These are phyloP conservation scores for Polietes domitor DNA, from an alignment of 2,888 invertebrate genomes.

Conservation along the genomic window DNA sequence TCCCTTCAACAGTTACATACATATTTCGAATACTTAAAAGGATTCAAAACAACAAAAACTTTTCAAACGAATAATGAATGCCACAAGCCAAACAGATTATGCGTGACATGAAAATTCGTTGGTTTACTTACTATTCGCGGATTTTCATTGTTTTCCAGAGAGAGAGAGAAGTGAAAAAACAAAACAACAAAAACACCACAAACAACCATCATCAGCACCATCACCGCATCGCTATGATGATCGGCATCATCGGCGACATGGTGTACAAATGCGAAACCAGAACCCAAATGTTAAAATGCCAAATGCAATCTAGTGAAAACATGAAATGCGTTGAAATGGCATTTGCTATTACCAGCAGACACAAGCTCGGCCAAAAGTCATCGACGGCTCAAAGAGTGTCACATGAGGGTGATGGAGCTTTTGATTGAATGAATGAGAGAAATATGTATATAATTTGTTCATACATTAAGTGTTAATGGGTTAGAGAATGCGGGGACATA, in stretches of 20 bases:
- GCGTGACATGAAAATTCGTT: constrained; percentile 39
- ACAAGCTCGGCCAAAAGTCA: neutral
- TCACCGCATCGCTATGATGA: neutral
- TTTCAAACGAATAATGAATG: no score
- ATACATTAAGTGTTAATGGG: no score
- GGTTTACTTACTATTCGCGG: constrained; percentile 31
- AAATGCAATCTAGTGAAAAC: constrained; percentile 61
- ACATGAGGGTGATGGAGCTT: neutral
- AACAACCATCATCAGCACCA: constrained; percentile 18
- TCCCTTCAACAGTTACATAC: no score
- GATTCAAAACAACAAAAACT: no score
- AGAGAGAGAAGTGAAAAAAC: no score
- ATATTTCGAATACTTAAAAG: no score
- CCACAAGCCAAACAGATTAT: constrained; percentile 34
- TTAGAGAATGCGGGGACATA: no score
- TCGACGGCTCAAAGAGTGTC: neutral
- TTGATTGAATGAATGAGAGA: neutral
- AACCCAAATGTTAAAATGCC: constrained; percentile 41
- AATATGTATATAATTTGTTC: no score
- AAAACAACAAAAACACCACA: constrained; percentile 28
- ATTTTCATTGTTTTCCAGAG: constrained; percentile 43
- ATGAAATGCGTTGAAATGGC: constrained; percentile 54
- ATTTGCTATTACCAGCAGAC: constrained; percentile 12
- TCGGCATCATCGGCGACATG: neutral
- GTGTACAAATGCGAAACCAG: constrained; percentile 12